phyloP scores from a whole-genome alignment of 2,888 invertebrate species.

The Xanthostigma xanthostigma region DNA sequence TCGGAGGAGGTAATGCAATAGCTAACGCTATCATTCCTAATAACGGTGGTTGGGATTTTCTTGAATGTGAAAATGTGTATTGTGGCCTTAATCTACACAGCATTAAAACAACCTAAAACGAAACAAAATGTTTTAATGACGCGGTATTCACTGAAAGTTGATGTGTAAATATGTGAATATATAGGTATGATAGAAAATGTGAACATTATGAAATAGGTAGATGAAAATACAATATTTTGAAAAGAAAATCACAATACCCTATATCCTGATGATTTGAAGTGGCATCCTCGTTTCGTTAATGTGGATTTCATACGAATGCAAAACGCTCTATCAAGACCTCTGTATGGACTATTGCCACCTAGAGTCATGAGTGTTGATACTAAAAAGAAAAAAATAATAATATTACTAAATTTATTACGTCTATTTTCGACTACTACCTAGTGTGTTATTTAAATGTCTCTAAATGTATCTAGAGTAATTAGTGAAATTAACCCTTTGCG shows the following conservation, averaged over 20 bases:
- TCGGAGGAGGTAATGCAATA: conserved; percentile 91
- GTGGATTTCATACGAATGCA: conserved; percentile 97
- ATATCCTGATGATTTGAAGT: conserved; percentile 91
- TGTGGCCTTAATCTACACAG: conserved; percentile 84
- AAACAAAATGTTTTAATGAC: conserved; percentile 2
- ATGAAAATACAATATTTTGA: background rate
- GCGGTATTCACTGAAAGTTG: background rate
- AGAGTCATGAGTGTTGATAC: conserved; percentile 76
- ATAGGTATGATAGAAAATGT: too few species aligned
- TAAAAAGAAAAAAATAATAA: conserved; percentile 28
- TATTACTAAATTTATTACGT: background rate
- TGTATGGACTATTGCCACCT: conserved; percentile 45
- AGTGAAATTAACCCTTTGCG: too few species aligned
- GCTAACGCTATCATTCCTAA: conserved; percentile 91
- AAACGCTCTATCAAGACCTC: conserved; percentile 82
- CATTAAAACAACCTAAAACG: conserved; percentile 76
- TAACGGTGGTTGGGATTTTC: conserved; percentile 73
- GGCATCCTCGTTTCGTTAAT: conserved; percentile 90
- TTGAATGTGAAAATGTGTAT: conserved; percentile 79
- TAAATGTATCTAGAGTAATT: too few species aligned
- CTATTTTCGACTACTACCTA: too few species aligned
- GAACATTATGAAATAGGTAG: background rate
- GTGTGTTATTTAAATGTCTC: too few species aligned
- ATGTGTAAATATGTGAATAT: background rate
- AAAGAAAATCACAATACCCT: conserved; percentile 40